Conservation (phyloP, 2,888 invertebrate species). For the Mythimna albipuncta region DNA sequence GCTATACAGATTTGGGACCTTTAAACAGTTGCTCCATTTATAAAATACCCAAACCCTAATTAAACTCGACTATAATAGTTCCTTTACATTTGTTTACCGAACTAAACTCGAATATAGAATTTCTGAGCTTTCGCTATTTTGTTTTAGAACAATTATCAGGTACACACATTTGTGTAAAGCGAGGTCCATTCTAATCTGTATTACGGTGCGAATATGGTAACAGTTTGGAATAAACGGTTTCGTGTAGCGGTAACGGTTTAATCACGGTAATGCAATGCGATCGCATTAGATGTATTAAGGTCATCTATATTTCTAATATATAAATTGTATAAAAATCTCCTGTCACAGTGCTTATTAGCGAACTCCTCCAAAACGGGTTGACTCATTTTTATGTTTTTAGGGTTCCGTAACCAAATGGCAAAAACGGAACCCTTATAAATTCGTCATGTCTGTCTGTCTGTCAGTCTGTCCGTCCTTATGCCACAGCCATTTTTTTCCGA, state of each 20-base stretch:
- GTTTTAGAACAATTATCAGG: conserved; percentile 34
- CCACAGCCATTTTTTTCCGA: too few species aligned
- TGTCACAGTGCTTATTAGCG: too few species aligned
- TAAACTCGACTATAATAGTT: conserved; percentile 14
- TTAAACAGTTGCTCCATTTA: conserved; percentile 11
- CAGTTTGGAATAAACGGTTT: conserved; percentile 21
- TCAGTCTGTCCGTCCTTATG: too few species aligned
- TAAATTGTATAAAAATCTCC: too few species aligned
- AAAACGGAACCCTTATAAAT: too few species aligned
- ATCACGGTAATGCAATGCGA: conserved; percentile 41
- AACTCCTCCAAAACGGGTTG: too few species aligned
- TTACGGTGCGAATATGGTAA: conserved; percentile 17
- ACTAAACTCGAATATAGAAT: conserved; percentile 4
- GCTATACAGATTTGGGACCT: neutral
- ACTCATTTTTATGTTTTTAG: too few species aligned
- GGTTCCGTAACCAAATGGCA: too few species aligned
- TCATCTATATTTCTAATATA: too few species aligned
- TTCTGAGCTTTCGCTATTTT: conserved; percentile 8
- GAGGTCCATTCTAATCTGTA: conserved; percentile 3
- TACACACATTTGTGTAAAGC: conserved; percentile 1
- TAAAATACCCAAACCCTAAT: conserved; percentile 12
- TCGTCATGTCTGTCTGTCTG: too few species aligned
- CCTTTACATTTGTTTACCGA: conserved; percentile 7
- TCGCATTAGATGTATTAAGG: conserved; percentile 15
- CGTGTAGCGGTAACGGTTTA: conserved; percentile 40